phyloP scores from a whole-genome alignment of 1,140 invertebrate species.

The Cotesia typhae region DNA sequence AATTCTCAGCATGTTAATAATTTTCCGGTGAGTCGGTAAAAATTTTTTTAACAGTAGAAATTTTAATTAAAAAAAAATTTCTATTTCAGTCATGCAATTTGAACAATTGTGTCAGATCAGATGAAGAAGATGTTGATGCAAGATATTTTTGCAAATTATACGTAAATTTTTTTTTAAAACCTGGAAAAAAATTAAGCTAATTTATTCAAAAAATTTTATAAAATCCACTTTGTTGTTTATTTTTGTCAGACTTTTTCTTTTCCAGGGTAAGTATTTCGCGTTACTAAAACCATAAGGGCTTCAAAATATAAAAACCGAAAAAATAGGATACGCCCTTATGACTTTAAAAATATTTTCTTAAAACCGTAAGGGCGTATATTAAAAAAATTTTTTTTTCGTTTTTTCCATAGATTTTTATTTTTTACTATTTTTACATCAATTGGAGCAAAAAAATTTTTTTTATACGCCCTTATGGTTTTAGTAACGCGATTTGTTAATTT shows the following conservation, averaged over 20 bases:
- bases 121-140: slow-evolving; percentile 33
- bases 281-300: too few species aligned
- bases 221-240: slow-evolving; percentile 38
- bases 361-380: too few species aligned
- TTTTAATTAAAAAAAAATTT: neutral
- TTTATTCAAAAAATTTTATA: slow-evolving; percentile 36
- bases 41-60: neutral
- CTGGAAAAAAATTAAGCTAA: slow-evolving; percentile 33
- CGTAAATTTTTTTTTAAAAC: slow-evolving; percentile 39
- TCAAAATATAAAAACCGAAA: too few species aligned
- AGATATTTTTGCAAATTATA: slow-evolving; percentile 21
- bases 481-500: neutral
- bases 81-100: slow-evolving; percentile 39
- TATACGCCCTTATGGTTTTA: too few species aligned
- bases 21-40: slow-evolving; percentile 41
- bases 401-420: too few species aligned
- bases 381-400: too few species aligned
- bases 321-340: too few species aligned
- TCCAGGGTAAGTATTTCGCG: slow-evolving; percentile 45
- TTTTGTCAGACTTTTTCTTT: slow-evolving; percentile 41
- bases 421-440: too few species aligned
- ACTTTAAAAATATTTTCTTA: too few species aligned
- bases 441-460: too few species aligned
- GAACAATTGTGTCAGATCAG: slow-evolving; percentile 35
- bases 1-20: slow-evolving; percentile 48